Evolutionary conservation across 2,797 vertebrate genomes (phyloP).

Genomic region (Etheostoma perlongum): DNA sequence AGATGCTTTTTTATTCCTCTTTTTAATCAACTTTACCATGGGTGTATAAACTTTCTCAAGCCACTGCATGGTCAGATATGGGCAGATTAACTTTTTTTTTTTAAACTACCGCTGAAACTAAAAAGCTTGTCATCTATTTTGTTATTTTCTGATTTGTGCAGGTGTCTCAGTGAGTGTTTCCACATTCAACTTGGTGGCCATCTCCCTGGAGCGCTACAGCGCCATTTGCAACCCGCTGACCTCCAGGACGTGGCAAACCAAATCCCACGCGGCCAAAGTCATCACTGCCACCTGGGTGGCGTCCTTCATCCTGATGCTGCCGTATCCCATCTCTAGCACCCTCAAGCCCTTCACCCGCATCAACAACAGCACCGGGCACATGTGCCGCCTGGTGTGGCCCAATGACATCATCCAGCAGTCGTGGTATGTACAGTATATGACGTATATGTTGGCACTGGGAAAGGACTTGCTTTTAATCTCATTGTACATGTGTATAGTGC

Average conservation of each 20-base stretch:
- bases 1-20: too few species aligned
- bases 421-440: constrained; percentile 75
- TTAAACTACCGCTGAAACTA: not conserved
- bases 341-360: constrained; percentile 91
- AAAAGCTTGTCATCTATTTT: not conserved
- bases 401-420: constrained; percentile 90
- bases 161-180: constrained; percentile 96
- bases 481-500: too few species aligned
- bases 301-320: constrained; percentile 94
- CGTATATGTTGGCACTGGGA: too few species aligned
- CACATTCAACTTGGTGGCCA: constrained; percentile 97
- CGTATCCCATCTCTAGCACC: constrained; percentile 94
- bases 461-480: too few species aligned
- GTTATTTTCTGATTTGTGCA: constrained; percentile 54
- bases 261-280: constrained; percentile 95
- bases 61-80: not conserved
- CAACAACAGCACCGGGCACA: constrained; percentile 93
- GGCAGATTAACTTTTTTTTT: not conserved
- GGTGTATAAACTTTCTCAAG: too few species aligned
- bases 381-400: constrained; percentile 94
- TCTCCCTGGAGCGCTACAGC: constrained; percentile 96
- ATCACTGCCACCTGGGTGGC: constrained; percentile 93
- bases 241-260: constrained; percentile 97
- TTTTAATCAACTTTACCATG: too few species aligned
- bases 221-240: constrained; percentile 97